Base-by-base conservation (phyloP, 2,113 vertebrate genomes). In the Lepus timidus region DNA sequence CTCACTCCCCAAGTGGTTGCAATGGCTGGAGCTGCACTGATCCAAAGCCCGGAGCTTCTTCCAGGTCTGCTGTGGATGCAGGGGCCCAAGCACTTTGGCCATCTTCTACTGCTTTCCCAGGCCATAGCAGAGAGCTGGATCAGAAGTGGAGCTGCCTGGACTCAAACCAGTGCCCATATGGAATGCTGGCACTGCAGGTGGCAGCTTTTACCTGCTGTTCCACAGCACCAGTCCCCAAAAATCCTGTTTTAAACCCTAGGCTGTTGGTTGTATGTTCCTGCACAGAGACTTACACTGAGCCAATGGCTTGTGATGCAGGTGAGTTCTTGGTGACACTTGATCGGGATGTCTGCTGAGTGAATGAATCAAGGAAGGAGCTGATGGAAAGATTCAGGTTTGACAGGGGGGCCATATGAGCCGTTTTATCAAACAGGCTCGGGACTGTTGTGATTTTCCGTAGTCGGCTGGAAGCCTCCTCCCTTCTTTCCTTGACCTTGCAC, bases 221-320 rank as follows among this genome's bases (percentile, higher is more conserved):
- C 6, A 44, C 44, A 44, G 44, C 44, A 44, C 44, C 6, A 5
- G 44, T 44, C 44, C 44, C 44, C 44, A 44, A 44, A 55, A 81
- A 49, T 95, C 51, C 62, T 19, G 5, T 82, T 90, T 76, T 90
- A 94, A 80, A 93, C 49, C 9, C 33, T 12, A 16, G 93, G 33
- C 27, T 29, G 52, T 88, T 73, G 25, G 61, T 49, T 92, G 7
- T 58, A 95, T 23, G 64, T 68, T n/a, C 36, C 44, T 49, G 14
- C 20, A 39, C 67, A 51, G 83, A 93, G 93, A 97, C 91, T 36
- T 52, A 78, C 94, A 76, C 55, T 52, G 65, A 92, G 27, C n/a
- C 58, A 52, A 86, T 23, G 83, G 79, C 89, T 87, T 90, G 81
- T 65, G 55, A 90, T 90, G 70, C 91, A 91, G 91, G 39, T 76